phyloP scores from a whole-genome alignment of 2,888 invertebrate species.

The Mechanitis messenoides region DNA sequence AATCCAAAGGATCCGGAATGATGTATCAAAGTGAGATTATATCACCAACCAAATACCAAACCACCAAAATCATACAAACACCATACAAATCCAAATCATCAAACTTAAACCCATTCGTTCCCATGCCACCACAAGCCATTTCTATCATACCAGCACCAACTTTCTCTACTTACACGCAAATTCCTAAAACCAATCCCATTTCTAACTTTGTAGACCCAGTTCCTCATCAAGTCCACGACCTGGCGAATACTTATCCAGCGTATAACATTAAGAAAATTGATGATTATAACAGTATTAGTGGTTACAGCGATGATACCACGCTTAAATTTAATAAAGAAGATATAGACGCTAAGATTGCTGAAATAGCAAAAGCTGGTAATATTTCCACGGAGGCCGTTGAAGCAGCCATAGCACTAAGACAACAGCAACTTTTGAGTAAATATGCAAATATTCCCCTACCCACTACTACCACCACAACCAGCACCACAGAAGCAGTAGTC shows the following conservation, averaged over 20 bases:
- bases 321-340: slow-evolving; percentile 66
- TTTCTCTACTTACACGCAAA: slow-evolving; percentile 23
- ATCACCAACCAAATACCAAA: slow-evolving; percentile 57
- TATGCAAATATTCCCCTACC: slow-evolving; percentile 68
- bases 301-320: slow-evolving; percentile 64
- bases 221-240: slow-evolving; percentile 64
- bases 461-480: slow-evolving; percentile 65
- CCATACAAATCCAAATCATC: slow-evolving; percentile 53
- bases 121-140: slow-evolving; percentile 59
- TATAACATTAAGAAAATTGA: slow-evolving; percentile 70
- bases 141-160: slow-evolving; percentile 59
- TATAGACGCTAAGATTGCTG: slow-evolving; percentile 67
- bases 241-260: slow-evolving; percentile 50
- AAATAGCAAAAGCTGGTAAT: slow-evolving; percentile 82
- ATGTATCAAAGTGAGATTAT: slow-evolving; percentile 67
- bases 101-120: slow-evolving; percentile 73
- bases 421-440: slow-evolving; percentile 81
- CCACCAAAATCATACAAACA: slow-evolving; percentile 53
- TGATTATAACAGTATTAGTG: slow-evolving; percentile 67
- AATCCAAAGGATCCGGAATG: slow-evolving; percentile 58
- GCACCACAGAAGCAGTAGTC: slow-evolving; percentile 49
- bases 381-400: slow-evolving; percentile 87
- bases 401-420: slow-evolving; percentile 82
- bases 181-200: slow-evolving; percentile 61
- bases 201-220: slow-evolving; percentile 72